Conservation (phyloP, 2,113 vertebrate species). For the Manacus vitellinus region DNA sequence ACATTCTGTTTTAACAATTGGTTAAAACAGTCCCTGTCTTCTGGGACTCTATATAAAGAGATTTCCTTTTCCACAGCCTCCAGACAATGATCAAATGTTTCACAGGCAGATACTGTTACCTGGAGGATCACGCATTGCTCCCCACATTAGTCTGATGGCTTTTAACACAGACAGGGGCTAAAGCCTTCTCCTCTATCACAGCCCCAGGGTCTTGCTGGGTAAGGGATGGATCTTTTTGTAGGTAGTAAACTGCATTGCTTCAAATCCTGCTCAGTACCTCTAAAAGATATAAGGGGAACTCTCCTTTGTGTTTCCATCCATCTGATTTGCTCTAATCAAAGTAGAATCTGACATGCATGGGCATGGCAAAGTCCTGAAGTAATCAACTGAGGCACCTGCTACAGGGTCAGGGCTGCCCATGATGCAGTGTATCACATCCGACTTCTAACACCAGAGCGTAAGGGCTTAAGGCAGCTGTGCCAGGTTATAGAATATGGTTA, state of each 20-base stretch:
- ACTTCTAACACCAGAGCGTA: background rate
- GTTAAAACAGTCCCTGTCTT: background rate
- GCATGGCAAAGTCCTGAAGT: background rate
- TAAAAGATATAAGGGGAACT: background rate
- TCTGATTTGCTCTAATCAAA: background rate
- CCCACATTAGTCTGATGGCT: background rate
- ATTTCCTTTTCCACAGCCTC: background rate
- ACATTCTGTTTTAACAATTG: background rate
- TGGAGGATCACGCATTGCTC: background rate
- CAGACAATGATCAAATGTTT: background rate
- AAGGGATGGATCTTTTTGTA: background rate
- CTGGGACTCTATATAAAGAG: background rate
- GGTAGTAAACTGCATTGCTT: background rate
- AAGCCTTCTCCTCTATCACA: background rate
- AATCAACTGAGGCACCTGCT: background rate
- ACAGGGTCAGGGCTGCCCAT: background rate
- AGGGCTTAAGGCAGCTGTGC: background rate
- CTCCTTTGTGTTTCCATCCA: background rate
- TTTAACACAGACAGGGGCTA: background rate
- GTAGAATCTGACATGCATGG: rapidly evolving
- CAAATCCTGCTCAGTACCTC: background rate
- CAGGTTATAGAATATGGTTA: background rate
- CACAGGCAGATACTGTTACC: background rate
- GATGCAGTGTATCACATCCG: background rate
- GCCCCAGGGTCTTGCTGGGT: background rate